Conservation (phyloP, 1,140 invertebrate genomes). For the Temnothorax nylanderi region DNA sequence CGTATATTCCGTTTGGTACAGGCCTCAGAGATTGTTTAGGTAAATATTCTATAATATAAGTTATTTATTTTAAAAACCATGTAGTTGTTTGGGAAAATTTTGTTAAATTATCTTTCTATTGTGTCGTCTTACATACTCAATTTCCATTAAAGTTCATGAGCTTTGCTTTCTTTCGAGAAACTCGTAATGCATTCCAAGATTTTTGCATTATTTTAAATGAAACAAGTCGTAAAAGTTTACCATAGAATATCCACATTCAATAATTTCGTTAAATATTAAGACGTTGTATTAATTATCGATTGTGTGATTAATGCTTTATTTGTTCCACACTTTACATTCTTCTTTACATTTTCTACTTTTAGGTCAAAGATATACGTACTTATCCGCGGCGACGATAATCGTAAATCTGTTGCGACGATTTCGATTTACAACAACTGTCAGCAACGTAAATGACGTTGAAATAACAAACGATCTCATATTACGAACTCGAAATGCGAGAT, state of each 20-base stretch:
- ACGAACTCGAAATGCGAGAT: neutral
- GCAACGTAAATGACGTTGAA: neutral
- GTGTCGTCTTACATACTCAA: too few relatives aligned
- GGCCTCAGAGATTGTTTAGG: neutral
- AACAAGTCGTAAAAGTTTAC: too few relatives aligned
- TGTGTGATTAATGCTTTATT: too few relatives aligned
- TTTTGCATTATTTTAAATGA: neutral
- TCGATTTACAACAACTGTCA: neutral
- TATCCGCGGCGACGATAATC: neutral
- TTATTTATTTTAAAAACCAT: too few relatives aligned
- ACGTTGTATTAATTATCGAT: too few relatives aligned
- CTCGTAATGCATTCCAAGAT: neutral
- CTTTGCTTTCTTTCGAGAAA: neutral
- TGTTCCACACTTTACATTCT: too few relatives aligned
- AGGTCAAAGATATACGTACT: neutral
- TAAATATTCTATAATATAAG: too few relatives aligned
- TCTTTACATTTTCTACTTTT: neutral
- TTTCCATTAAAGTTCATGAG: too few relatives aligned
- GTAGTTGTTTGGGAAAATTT: too few relatives aligned
- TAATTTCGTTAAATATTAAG: too few relatives aligned
- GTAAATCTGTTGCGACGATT: neutral
- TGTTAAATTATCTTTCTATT: too few relatives aligned
- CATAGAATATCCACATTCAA: too few relatives aligned
- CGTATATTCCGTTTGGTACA: neutral
- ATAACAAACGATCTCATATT: neutral